Evolutionary conservation across 2,888 invertebrate species (phyloP).

Genomic region (Melitaea athalia): DNA sequence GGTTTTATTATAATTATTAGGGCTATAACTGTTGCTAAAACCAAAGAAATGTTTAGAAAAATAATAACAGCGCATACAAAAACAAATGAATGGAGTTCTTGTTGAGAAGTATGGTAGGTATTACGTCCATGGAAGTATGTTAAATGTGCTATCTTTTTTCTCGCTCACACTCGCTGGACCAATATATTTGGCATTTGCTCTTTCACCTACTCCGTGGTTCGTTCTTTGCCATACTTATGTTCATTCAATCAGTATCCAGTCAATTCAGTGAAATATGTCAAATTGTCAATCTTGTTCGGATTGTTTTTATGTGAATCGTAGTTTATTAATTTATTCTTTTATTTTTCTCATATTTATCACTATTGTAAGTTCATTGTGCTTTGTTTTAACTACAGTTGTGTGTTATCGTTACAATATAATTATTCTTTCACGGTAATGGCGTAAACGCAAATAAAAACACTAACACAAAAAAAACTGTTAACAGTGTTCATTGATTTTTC

Average conservation of each 20-base stretch:
- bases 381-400: constrained; percentile 9
- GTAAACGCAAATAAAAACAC: not conserved
- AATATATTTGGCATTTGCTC: constrained; percentile 19
- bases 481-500: constrained; percentile 28
- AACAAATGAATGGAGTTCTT: constrained; percentile 19
- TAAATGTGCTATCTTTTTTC: constrained; percentile 3
- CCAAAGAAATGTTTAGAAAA: constrained; percentile 8
- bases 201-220: constrained; percentile 25
- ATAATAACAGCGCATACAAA: constrained; percentile 12
- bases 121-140: too few relatives aligned
- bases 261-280: too few relatives aligned
- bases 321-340: constrained; percentile 19
- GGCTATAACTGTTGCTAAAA: not conserved
- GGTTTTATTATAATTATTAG: not conserved
- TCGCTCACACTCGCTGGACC: constrained; percentile 20
- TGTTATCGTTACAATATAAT: constrained; percentile 13
- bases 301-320: constrained; percentile 24
- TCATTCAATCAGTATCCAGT: constrained; percentile 18
- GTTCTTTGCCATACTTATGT: constrained; percentile 19
- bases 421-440: constrained; percentile 1
- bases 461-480: not conserved
- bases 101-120: too few relatives aligned
- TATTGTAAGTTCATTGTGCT: constrained; percentile 25
- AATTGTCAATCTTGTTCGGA: constrained; percentile 25
- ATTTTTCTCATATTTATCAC: constrained; percentile 23